A percentile compares a stretch with the other conserved stretches of the same genome.
phyloP scores from a whole-genome alignment of 2,797 vertebrate genomes.

The Artibeus jamaicensis region DNA sequence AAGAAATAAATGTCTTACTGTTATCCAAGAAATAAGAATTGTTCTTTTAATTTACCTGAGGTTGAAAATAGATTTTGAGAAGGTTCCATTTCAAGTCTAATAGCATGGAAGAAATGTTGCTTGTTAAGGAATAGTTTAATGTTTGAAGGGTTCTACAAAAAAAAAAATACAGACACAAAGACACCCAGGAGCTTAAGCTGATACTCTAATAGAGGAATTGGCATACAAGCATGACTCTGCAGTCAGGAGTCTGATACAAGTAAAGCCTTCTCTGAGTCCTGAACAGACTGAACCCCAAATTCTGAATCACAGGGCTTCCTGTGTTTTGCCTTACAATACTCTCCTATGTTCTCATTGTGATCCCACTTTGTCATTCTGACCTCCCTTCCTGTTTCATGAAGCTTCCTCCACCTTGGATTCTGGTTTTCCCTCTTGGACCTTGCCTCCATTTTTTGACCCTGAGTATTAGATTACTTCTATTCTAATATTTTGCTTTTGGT shows the following conservation, averaged over 20 bases:
- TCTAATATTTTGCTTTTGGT: constrained; percentile 39
- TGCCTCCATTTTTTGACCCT: neutral
- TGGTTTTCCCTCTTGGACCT: neutral
- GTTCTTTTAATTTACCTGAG: constrained; percentile 80
- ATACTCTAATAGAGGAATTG: neutral
- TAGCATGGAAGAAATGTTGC: neutral
- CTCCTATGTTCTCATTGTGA: neutral
- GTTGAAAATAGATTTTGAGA: constrained; percentile 37
- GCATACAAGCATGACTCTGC: neutral
- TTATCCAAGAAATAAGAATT: constrained; percentile 81
- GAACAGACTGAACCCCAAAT: neutral
- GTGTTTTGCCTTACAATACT: neutral
- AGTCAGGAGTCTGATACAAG: neutral
- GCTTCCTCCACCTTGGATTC: neutral
- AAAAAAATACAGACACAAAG: neutral
- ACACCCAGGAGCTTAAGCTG: neutral
- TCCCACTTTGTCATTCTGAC: neutral
- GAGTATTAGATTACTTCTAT: constrained; percentile 25
- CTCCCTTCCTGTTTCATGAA: neutral
- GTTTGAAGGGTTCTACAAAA: neutral
- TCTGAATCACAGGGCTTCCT: neutral
- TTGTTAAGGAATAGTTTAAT: neutral
- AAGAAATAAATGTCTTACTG: constrained; percentile 89
- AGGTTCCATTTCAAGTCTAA: neutral
- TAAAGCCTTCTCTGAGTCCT: neutral